These are phyloP conservation scores for Zapus hudsonius DNA, from an alignment of 2,113 vertebrate genomes.

Conservation along the genomic window DNA sequence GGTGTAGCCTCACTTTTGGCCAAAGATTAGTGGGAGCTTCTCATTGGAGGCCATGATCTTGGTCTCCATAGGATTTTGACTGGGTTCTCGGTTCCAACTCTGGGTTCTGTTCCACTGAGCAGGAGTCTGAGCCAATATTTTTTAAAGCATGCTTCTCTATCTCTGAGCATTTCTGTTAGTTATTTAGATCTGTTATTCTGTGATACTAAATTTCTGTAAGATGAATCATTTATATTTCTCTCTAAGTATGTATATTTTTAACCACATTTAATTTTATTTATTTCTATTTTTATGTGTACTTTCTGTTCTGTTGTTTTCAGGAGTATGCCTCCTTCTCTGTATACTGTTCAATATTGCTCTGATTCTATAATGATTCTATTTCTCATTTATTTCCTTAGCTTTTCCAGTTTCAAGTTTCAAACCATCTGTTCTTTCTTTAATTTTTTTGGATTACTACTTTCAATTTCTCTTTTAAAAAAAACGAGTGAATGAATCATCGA, in stretches of 20 bases:
- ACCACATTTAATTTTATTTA: not conserved
- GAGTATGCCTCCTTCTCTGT: not conserved
- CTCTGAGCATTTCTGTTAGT: not conserved
- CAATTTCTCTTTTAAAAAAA: not conserved
- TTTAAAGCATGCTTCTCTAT: not conserved
- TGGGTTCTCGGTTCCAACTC: too few relatives aligned
- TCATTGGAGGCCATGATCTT: too few relatives aligned
- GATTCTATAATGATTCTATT: not conserved
- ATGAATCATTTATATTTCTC: not conserved
- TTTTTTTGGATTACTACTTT: slow-evolving; percentile 20
- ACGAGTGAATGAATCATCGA: not conserved
- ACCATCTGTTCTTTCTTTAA: not conserved
- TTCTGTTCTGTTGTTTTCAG: not conserved
- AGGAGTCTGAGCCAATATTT: too few relatives aligned
- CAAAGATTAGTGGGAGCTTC: too few relatives aligned
- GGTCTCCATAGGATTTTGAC: too few relatives aligned
- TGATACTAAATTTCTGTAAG: not conserved
- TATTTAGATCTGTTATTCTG: not conserved
- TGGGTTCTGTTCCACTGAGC: too few relatives aligned
- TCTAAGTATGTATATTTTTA: not conserved
- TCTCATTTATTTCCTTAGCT: not conserved
- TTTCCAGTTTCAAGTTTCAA: not conserved
- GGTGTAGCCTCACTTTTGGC: too few relatives aligned
- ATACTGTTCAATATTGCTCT: not conserved
- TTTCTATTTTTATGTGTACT: not conserved